Evolutionary conservation across 2,113 vertebrate genomes (phyloP), one percentile per base, ranked within the genome.

Genomic region (Ifrita kowaldi): DNA sequence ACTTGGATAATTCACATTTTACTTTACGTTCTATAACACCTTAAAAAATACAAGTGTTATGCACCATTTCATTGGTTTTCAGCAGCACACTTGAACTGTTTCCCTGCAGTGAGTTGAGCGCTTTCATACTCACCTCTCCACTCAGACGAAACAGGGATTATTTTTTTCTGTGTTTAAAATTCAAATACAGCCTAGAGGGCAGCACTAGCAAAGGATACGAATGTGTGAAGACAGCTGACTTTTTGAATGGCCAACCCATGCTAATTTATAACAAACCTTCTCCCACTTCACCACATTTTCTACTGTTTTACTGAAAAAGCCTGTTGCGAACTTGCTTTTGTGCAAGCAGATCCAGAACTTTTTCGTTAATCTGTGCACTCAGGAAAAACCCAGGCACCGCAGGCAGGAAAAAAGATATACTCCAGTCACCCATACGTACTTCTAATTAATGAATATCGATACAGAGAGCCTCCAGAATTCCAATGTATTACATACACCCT

Each of bases 41-140:
- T 88, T 57, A 84, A 55, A n/a, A 62, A 77, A 55, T 28, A 60
- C 9, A 63, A 42, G 42, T 8, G 46, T 84, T 91, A 94, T 14
- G 85, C 83, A 71, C 44, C 30, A 75, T 86, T 97, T 84, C 67
- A 92, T 9, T 75, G 64, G 44, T 86, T 97, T 93, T 86, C 93
- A 92, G 64, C 68, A 94, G 49, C 52, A 90, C n/a, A 67, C 55
- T 71, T 65, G 50, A 92, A 74, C 82, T 76, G 64, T 64, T 96
- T 81, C 71, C 71, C 49, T 60, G n/a, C 57, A 68, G 42, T 4
- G 20, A 81, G 35, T 41, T 86, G 60, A 56, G 67, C 1, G 1
- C 37, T 92, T 92, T 93, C 6, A 10, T n/a, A 64, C 16, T 77
- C 47, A 13, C 26, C 35, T 78, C 56, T 90, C 64, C 44, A 64